Evolutionary conservation across 2,888 invertebrate species (phyloP).

Genomic region (Polydrusus tereticollis): DNA sequence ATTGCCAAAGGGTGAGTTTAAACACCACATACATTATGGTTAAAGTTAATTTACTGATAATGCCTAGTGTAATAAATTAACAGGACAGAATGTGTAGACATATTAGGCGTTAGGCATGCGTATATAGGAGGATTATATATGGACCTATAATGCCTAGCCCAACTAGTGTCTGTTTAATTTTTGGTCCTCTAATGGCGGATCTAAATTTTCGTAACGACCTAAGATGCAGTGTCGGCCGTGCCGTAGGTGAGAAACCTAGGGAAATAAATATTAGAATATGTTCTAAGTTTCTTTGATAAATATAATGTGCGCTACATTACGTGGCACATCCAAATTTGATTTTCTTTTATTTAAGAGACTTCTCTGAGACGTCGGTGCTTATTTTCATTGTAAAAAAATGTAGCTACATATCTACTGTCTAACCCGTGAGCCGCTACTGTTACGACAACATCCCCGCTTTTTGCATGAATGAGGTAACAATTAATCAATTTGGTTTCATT

Average conservation of each 20-base stretch:
- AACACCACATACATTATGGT: conserved; percentile 8
- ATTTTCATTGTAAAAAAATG: neutral
- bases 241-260: too few relatives aligned
- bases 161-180: conserved; percentile 15
- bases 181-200: neutral
- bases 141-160: conserved; percentile 33
- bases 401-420: too few relatives aligned
- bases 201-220: conserved; percentile 8
- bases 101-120: conserved; percentile 25
- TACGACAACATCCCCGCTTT: conserved; percentile 14
- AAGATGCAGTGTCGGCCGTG: neutral
- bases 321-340: too few relatives aligned
- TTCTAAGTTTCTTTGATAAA: too few relatives aligned
- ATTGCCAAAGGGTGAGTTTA: neutral
- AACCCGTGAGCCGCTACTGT: neutral
- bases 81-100: conserved; percentile 23
- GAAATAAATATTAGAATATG: too few relatives aligned
- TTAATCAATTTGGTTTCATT: conserved; percentile 32
- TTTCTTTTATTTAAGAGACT: too few relatives aligned
- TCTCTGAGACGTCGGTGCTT: too few relatives aligned
- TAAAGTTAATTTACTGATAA: conserved; percentile 25
- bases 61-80: conserved; percentile 19
- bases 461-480: conserved; percentile 22
- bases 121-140: conserved; percentile 34
- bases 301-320: too few relatives aligned